Conservation (phyloP, 2,888 invertebrate genomes). For the Brenthis hecate region DNA sequence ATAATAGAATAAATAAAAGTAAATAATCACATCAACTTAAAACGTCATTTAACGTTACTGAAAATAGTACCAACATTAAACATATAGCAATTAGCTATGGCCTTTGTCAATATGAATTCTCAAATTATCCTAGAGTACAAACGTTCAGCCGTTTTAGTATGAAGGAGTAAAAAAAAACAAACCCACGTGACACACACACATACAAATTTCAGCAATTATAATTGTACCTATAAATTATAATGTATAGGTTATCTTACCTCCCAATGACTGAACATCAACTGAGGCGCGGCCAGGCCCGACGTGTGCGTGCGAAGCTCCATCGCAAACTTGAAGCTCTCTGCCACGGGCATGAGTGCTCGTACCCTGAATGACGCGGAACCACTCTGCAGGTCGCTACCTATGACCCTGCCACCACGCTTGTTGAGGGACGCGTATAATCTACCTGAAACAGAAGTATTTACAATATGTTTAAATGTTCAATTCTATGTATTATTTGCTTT, state of each 20-base stretch:
- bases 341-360: conserved; percentile 94
- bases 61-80: no score
- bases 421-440: conserved; percentile 95
- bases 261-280: conserved; percentile 98
- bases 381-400: conserved; percentile 94
- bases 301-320: conserved; percentile 97
- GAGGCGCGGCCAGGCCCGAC: conserved; percentile 97
- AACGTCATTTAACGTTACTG: no score
- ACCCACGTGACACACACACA: no score
- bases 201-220: no score
- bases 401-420: conserved; percentile 92
- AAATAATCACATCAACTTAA: no score
- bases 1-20: no score
- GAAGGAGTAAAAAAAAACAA: no score
- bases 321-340: conserved; percentile 98
- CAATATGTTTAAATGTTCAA: neutral
- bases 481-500: no score
- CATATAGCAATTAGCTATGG: no score
- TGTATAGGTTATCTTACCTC: conserved; percentile 83
- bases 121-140: no score
- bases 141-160: no score
- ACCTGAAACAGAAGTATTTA: conserved; percentile 77
- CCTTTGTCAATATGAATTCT: no score
- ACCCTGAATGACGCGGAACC: conserved; percentile 96
- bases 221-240: neutral